Evolutionary conservation across 2,113 vertebrate genomes (phyloP), one percentile per base, ranked within the genome.

Genomic region (Malurus cyaneus): DNA sequence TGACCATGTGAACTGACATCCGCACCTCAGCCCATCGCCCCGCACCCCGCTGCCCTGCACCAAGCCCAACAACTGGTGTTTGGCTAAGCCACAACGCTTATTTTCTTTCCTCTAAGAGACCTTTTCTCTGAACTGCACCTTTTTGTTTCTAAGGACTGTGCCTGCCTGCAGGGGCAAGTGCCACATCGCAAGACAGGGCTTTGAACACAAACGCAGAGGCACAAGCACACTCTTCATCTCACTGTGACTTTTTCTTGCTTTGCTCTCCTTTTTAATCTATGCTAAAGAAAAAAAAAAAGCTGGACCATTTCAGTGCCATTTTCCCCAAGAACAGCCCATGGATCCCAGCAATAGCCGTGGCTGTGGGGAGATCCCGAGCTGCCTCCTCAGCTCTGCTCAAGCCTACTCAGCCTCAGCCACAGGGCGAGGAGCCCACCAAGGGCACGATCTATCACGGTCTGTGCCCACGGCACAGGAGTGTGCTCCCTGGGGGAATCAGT

Each of bases 121-220:
- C 89, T 96, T 94, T 95, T 85, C 93, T 94, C 88, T 36, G 89
- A 94, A 89, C 89, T 86, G 85, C 74, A 94, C 92, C 92, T 96
- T 95, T 94, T 69, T 88, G 76, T 89, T 96, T 93, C 89, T 77
- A 64, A 92, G 89, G 85, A 92, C 82, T 71, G 34, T 44, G 71
- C 9, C 61, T 95, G 95, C 94, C 94, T 96, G 89, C 92, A 94
- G 94, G 91, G 87, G 74, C 50, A 88, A 92, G 74, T 72, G 59
- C 91, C 92, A 89, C n/a, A 9, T 13, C 36, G 71, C 56, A 74
- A 91, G 93, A 59, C 79, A 86, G 32, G 49, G 81, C 89, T 94
- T 77, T 73, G 85, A 92, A 88, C 11, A 80, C 84, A 88, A 89
- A 64, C 64, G 41, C 78, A 62, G 49, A 85, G 64, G 36, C 86